phyloP scores from a whole-genome alignment of 2,888 invertebrate genomes.

The Drosophila acutilabella region DNA sequence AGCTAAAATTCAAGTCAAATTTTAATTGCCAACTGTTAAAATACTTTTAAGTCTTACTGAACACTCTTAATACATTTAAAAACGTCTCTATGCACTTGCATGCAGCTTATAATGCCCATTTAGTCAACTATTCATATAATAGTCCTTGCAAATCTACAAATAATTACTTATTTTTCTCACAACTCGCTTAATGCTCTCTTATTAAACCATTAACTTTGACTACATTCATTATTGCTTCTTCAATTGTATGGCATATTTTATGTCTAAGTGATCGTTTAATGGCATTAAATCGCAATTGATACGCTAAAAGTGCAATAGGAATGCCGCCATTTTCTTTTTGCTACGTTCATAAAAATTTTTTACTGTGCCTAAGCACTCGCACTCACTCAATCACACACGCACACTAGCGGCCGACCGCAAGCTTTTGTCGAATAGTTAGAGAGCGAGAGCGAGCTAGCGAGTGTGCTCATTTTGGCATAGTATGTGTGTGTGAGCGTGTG shows the following conservation, averaged over 20 bases:
- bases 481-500: conserved; percentile 9
- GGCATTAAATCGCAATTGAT: conserved; percentile 19
- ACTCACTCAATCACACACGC: conserved; percentile 37
- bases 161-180: background rate
- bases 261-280: conserved; percentile 22
- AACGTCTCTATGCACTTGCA: too few species aligned
- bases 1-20: background rate
- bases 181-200: background rate
- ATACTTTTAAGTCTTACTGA: background rate
- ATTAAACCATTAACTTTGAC: conserved; percentile 1
- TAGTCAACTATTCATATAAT: background rate
- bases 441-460: conserved; percentile 26
- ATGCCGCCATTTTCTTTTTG: conserved; percentile 72
- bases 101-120: too few species aligned
- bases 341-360: conserved; percentile 72
- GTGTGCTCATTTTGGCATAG: conserved; percentile 21
- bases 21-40: background rate
- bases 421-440: conserved; percentile 42
- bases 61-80: background rate
- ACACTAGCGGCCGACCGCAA: conserved; percentile 5
- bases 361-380: conserved; percentile 64
- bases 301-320: conserved; percentile 38
- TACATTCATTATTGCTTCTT: background rate
- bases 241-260: background rate
- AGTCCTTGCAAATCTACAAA: background rate